Percentiles rank a stretch among this genome's conserved stretches.
These are phyloP conservation scores for Antheraea assamensis DNA, from an alignment of 2,888 invertebrate species.

Conservation along the genomic window DNA sequence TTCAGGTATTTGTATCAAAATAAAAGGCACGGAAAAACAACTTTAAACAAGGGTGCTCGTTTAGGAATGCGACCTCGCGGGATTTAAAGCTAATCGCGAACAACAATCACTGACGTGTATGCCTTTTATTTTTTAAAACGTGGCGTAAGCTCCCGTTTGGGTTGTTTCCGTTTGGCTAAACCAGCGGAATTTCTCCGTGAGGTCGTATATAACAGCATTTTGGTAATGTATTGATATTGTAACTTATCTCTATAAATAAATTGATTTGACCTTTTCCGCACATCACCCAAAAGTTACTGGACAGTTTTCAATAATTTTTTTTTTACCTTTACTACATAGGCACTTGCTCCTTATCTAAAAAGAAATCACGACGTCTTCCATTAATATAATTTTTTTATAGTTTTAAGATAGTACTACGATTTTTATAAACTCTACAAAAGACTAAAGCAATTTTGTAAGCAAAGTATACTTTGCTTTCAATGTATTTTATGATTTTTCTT, in stretches of 20 bases:
- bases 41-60: slow-evolving; percentile 32
- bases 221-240: not conserved
- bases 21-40: slow-evolving; percentile 35
- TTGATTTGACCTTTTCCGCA: no score
- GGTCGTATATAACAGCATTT: not conserved
- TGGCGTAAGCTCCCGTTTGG: slow-evolving; percentile 17
- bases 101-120: slow-evolving; percentile 24
- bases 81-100: slow-evolving; percentile 37
- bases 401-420: no score
- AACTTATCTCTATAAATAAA: not conserved
- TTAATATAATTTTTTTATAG: no score
- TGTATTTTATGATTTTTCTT: no score
- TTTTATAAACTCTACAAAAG: no score
- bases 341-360: no score
- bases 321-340: no score
- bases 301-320: no score
- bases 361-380: no score
- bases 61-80: slow-evolving; percentile 35
- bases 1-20: slow-evolving; percentile 43
- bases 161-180: slow-evolving; percentile 12
- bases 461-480: no score
- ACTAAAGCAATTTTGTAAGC: no score
- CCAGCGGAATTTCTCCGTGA: not conserved
- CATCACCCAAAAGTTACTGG: no score
- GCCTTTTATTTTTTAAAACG: slow-evolving; percentile 19